Evolutionary conservation across 2,797 vertebrate species (phyloP).

Genomic region (Lutjanus argentimaculatus): DNA sequence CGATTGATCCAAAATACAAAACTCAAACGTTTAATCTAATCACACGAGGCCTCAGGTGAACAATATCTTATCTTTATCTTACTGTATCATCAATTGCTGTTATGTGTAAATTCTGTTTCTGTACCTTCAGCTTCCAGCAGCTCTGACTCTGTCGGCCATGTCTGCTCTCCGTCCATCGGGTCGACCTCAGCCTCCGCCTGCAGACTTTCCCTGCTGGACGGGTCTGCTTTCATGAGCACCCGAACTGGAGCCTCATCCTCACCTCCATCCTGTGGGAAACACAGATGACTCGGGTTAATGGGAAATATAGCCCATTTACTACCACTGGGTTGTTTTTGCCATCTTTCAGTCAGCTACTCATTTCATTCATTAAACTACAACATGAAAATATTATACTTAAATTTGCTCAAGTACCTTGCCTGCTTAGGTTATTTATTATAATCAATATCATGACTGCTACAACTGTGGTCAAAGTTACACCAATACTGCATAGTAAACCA

Average conservation of each 20-base stretch:
- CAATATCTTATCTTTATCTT: neutral
- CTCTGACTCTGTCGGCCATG: constrained; percentile 96
- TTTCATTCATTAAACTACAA: neutral
- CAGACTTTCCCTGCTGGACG: constrained; percentile 88
- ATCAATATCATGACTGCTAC: neutral
- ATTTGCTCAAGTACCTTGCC: neutral
- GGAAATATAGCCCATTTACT: no score
- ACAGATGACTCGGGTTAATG: constrained; percentile 3
- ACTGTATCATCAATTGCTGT: neutral
- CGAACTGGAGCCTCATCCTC: constrained; percentile 85
- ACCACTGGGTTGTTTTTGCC: neutral
- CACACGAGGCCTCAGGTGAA: neutral
- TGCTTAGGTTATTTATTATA: neutral
- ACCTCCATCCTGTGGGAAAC: constrained; percentile 81
- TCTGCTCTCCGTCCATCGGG: constrained; percentile 98
- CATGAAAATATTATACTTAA: neutral
- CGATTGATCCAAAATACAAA: neutral
- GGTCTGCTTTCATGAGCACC: constrained; percentile 93
- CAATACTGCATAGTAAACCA: no score
- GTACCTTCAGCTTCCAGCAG: constrained; percentile 94
- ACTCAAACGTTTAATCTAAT: neutral
- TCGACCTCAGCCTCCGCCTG: constrained; percentile 93
- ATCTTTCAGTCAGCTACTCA: neutral
- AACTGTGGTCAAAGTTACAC: neutral
- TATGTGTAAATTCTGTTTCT: constrained; percentile 1